Base-by-base conservation (phyloP, 2,113 vertebrate species). In the Himantopus leucocephalus region DNA sequence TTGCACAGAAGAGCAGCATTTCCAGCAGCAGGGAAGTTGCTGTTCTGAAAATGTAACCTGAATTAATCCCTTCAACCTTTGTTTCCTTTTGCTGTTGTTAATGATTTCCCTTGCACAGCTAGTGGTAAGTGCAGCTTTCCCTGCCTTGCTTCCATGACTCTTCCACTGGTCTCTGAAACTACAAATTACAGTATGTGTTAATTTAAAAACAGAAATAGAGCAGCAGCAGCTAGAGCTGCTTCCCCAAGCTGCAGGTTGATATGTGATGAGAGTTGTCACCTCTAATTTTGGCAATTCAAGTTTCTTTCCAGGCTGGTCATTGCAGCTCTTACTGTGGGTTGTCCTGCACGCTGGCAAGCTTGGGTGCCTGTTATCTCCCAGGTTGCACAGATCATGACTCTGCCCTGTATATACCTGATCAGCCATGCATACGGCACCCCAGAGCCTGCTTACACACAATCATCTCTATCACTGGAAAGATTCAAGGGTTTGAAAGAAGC, bases 1-100 rank as follows among this genome's bases (percentile, higher is more conserved):
- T 37, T 59, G 68, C 47, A 29, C 68, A 27, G 63, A 64, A 88
- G 82, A 92, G 27, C 39, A 50, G 20, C 67, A 39, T 71, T 95
- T 90, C 66, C 60, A 97, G 52, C 73, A 80, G 66, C 37, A 73
- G 50, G 62, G 75, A 91, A 81, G 85, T 9, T n/a, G 24, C 52
- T 67, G 43, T 84, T 86, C 52, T 82, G 83, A 88, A 80, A 90
- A 75, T 17, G 27, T 64, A 60, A 11, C 81, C 81, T 64, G 53
- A 85, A 94, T 87, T 70, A 81, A 78, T 68, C 56, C 30, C 67
- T 94, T 92, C 84, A 87, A 67, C 56, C 39, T 95, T 81, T 67
- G 76, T 52, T 96, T 93, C 64, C 41, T 85, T 89, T 78, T 89
- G 39, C 45, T 95, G 47, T 32, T 93, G 85, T 96, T 95, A 85